Conservation (phyloP, 2,797 vertebrate genomes). For the Sebastes itinus region DNA sequence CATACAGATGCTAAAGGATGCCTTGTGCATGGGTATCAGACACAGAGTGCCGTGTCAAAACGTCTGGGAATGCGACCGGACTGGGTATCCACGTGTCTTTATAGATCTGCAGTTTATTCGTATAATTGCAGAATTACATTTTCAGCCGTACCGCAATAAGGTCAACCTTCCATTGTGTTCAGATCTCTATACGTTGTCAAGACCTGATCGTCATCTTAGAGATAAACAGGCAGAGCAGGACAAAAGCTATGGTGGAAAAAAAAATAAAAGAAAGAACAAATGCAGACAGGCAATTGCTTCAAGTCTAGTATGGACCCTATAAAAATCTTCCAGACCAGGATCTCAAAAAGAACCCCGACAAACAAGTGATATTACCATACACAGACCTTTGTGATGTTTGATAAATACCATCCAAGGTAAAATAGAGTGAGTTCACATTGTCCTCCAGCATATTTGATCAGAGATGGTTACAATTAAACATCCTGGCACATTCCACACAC, state of each 20-base stretch:
- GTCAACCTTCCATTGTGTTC: background rate
- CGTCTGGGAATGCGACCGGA: background rate
- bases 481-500: slow-evolving; percentile 56
- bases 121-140: background rate
- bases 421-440: slow-evolving; percentile 50
- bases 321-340: too few species aligned
- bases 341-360: background rate
- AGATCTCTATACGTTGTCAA: background rate
- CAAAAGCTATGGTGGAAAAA: background rate
- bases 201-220: background rate
- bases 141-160: background rate
- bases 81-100: background rate
- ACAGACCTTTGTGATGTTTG: slow-evolving; percentile 9
- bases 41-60: background rate
- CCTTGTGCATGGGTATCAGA: background rate
- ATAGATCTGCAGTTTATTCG: background rate
- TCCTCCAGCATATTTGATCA: slow-evolving; percentile 69
- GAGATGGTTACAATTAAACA: slow-evolving; percentile 69
- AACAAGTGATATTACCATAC: background rate
- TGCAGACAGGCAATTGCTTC: background rate
- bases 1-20: background rate
- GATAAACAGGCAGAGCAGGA: background rate
- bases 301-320: background rate
- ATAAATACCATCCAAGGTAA: slow-evolving; percentile 48
- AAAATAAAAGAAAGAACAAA: background rate